A percentile compares a stretch with the other conserved stretches of the same genome.
Conservation (phyloP, 2,888 invertebrate species). For the Sthenelais limicola region DNA sequence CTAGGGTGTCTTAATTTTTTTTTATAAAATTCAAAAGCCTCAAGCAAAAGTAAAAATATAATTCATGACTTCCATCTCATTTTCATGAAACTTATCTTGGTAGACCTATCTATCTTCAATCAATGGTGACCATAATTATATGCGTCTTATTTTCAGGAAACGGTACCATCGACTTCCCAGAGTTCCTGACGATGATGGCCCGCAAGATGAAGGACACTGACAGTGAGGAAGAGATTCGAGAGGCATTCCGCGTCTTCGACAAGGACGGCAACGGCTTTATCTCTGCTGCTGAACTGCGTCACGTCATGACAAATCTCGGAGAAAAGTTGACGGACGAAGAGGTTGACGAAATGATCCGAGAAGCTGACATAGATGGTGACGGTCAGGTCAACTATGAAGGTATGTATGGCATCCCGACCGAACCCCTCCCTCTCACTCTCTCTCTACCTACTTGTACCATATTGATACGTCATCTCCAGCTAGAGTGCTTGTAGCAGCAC, state of each 20-base stretch:
- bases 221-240: conserved; percentile 98
- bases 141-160: too few relatives aligned
- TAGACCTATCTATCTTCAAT: too few relatives aligned
- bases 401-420: conserved; percentile 42
- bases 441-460: too few relatives aligned
- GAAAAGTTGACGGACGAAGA: conserved; percentile 99
- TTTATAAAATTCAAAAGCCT: too few relatives aligned
- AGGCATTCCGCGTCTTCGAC: conserved; percentile 98
- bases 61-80: too few relatives aligned
- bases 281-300: conserved; percentile 96
- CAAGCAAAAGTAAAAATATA: too few relatives aligned
- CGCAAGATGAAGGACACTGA: conserved; percentile 99
- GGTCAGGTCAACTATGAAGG: conserved; percentile 98
- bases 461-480: too few relatives aligned
- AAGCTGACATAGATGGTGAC: conserved; percentile 99
- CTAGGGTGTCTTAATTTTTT: too few relatives aligned
- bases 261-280: conserved; percentile 99
- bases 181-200: conserved; percentile 99
- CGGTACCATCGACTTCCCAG: conserved; percentile 99
- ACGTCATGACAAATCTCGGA: conserved; percentile 99
- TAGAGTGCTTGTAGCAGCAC: too few relatives aligned
- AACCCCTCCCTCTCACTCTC: conserved; percentile 2
- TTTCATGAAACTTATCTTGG: too few relatives aligned
- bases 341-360: conserved; percentile 99
- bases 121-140: too few relatives aligned